Evolutionary conservation across 2,797 vertebrate species (phyloP).

Genomic region (Semotilus atromaculatus): DNA sequence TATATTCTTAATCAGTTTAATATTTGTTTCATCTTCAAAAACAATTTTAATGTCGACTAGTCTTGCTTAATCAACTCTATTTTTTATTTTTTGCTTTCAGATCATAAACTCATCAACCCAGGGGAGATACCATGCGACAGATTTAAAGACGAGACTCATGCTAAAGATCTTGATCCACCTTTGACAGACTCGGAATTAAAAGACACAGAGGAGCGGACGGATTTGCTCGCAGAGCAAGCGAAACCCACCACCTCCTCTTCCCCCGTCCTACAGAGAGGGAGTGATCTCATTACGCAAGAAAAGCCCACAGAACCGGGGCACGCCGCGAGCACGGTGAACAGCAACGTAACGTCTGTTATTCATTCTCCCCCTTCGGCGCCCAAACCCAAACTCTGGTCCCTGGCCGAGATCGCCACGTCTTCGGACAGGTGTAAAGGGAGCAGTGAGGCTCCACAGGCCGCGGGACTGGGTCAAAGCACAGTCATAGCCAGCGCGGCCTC

Average conservation of each 20-base stretch:
- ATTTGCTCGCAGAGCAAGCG: conserved; percentile 73
- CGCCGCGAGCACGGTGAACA: conserved; percentile 69
- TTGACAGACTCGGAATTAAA: conserved; percentile 94
- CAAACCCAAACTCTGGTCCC: conserved; percentile 97
- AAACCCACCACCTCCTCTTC: conserved; percentile 83
- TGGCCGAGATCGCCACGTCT: conserved; percentile 96
- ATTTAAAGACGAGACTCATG: conserved; percentile 80
- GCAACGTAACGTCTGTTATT: conserved; percentile 90
- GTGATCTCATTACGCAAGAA: conserved; percentile 74
- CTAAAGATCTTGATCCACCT: conserved; percentile 81
- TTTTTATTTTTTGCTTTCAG: conserved; percentile 62
- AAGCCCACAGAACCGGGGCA: conserved; percentile 78
- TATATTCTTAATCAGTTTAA: no score
- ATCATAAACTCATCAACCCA: conserved; percentile 81
- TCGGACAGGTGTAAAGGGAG: conserved; percentile 92
- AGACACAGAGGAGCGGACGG: conserved; percentile 84
- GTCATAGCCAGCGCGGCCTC: conserved; percentile 77
- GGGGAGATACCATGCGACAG: conserved; percentile 80
- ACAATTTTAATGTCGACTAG: not conserved
- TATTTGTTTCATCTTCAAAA: not conserved
- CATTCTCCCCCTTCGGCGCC: conserved; percentile 87
- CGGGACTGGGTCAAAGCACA: conserved; percentile 75
- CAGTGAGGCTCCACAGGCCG: conserved; percentile 70
- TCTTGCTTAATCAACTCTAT: not conserved
- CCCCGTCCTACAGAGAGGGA: conserved; percentile 75